Evolutionary conservation across 2,888 invertebrate genomes (phyloP), one percentile per base, ranked within the genome.

Genomic region (Rhagonycha fulva): DNA sequence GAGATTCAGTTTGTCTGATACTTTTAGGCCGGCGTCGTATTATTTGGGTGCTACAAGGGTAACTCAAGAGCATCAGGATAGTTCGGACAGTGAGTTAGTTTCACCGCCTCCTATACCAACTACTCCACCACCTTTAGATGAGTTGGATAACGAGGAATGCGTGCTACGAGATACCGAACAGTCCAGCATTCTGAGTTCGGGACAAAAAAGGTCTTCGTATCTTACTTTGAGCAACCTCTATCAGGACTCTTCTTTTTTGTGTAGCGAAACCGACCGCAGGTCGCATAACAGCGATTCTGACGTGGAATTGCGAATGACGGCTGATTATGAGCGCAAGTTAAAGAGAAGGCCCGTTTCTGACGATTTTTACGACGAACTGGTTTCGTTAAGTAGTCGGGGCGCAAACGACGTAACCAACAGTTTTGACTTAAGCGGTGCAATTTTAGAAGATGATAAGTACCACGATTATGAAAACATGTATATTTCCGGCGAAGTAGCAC

Each of bases 21-120:
- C 94, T 1, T 96, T 96, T 85, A 90, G 96, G 72, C 96, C 96
- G 0, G 96, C 96, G 0, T 96, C 96, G 0, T 96, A 96, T 85
- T 96, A 96, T 86, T 86, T 96, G 63, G 93, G 94, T 24, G 92
- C 92, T 0, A 94, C 92, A 83, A 91, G 91, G 82, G 90, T 90
- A 74, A 88, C 91, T 30, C 89, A 92, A 12, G 93, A 94, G 81
- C 90, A 92, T 80, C 94, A 93, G 74, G 95, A 95, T 85, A 95
- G 94, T 81, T 95, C 94, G 0, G 96, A 96, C 81, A 94, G 93
- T 84, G 96, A 96, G 83, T 89, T 94, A 68, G 90, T 94, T 4
- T 92, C 94, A 3, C 95, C 95, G 4, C 95, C 95, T 7, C 94
- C 95, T 0, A 92, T 94, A 80, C 95, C 95, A 5, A 92, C 91